Evolutionary conservation across 2,797 vertebrate species (phyloP).

Genomic region (Hyperoplus lanceolatus): DNA sequence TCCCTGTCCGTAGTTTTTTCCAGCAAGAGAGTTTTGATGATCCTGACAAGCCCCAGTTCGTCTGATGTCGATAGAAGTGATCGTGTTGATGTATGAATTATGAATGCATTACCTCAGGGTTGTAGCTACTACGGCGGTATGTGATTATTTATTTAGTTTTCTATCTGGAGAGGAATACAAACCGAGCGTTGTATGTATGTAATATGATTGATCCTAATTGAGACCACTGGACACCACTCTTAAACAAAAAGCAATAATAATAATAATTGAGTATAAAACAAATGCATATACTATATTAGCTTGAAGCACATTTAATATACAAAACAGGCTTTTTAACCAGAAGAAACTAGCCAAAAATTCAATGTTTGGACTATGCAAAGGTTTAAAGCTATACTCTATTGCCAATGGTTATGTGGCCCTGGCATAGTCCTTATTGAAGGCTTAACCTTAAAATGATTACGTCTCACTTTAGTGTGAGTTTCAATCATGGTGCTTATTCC

Average conservation of each 20-base stretch:
- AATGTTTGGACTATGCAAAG: too few relatives aligned
- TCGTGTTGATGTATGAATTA: conserved; percentile 35
- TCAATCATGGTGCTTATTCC: background rate
- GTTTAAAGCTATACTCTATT: too few relatives aligned
- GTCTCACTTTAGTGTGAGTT: conserved; percentile 1
- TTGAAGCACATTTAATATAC: background rate
- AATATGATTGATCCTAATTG: too few relatives aligned
- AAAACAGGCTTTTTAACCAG: background rate
- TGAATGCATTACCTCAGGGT: conserved; percentile 33
- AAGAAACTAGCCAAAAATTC: too few relatives aligned
- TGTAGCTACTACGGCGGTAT: background rate
- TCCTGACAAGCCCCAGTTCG: conserved; percentile 29
- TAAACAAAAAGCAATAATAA: background rate
- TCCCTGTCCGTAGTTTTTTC: conserved; percentile 47
- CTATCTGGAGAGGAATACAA: background rate
- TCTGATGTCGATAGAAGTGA: conserved; percentile 1
- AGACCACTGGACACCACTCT: too few relatives aligned
- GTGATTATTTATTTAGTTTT: background rate
- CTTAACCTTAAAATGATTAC: conserved; percentile 11
- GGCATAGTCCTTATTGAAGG: background rate
- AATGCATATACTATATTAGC: too few relatives aligned
- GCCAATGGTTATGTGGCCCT: background rate
- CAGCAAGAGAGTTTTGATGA: conserved; percentile 44
- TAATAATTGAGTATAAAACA: too few relatives aligned
- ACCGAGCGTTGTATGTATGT: background rate